These are phyloP conservation scores for Zophobas atratus DNA, from an alignment of 1,140 invertebrate genomes.

Conservation along the genomic window DNA sequence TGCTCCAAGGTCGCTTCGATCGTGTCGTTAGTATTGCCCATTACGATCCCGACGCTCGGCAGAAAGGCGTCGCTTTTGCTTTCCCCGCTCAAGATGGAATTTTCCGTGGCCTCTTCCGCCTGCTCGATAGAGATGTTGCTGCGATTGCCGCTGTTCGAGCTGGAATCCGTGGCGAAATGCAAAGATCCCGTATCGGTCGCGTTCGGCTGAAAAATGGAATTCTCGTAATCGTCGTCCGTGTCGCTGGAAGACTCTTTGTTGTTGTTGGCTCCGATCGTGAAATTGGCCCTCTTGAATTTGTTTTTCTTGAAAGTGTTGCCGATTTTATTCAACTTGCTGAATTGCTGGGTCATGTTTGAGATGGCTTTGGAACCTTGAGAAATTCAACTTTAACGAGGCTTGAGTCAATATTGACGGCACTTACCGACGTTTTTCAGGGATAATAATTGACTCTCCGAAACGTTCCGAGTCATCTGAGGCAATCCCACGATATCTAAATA, in stretches of 20 bases:
- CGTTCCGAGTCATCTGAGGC: slow-evolving; percentile 75
- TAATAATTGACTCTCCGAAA: slow-evolving; percentile 77
- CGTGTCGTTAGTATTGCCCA: slow-evolving; percentile 67
- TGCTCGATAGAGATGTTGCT: slow-evolving; percentile 57
- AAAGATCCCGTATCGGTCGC: slow-evolving; percentile 54
- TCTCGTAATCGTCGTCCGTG: slow-evolving; percentile 71
- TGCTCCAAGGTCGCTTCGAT: slow-evolving; percentile 63
- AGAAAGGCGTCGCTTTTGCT: slow-evolving; percentile 70
- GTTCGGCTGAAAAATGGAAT: slow-evolving; percentile 70
- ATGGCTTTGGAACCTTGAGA: slow-evolving; percentile 82
- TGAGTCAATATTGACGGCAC: slow-evolving; percentile 43
- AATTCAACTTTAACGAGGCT: slow-evolving; percentile 12
- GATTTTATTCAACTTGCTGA: slow-evolving; percentile 85
- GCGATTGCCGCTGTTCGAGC: slow-evolving; percentile 31
- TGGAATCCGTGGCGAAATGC: slow-evolving; percentile 49
- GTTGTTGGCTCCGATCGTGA: slow-evolving; percentile 68
- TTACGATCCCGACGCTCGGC: slow-evolving; percentile 78
- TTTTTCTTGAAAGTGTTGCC: slow-evolving; percentile 77
- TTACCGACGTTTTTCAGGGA: slow-evolving; percentile 77
- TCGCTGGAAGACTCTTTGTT: slow-evolving; percentile 65
- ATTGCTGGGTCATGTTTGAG: slow-evolving; percentile 87
- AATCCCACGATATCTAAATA: slow-evolving; percentile 73
- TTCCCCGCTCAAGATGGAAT: slow-evolving; percentile 37
- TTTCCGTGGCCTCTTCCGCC: slow-evolving; percentile 63
- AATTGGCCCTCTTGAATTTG: slow-evolving; percentile 68